Evolutionary conservation across 2,797 vertebrate species (phyloP), one percentile per base, ranked within the genome.

Genomic region (Pseudochaenichthys georgianus): DNA sequence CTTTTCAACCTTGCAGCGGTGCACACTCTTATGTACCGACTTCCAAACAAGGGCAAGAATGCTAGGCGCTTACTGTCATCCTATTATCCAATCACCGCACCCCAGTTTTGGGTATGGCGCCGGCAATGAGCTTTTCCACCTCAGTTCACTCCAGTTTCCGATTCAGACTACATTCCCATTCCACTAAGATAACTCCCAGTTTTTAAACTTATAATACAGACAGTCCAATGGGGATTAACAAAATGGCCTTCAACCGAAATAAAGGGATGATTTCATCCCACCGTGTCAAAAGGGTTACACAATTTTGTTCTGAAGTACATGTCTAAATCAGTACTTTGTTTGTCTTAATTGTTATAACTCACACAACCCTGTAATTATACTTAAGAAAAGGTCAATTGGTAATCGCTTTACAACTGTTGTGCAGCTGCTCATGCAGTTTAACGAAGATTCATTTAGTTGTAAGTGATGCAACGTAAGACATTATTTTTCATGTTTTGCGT

Each of bases 11-110:
- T 83, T 13, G 38, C 43, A 72, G 65, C 34, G 80, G 84, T 66
- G 59, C 71, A 65, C 68, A 46, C 70, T 84, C 85, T 48, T 69
- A 72, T 70, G 41, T 66, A 81, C 64, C 31, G 0, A 52, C 66
- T 67, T 80, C 89, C 92, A 88, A 91, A 93, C 82, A 91, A 88
- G 90, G 92, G 77, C 83, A 91, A 84, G 77, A 90, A 88, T 83
- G 76, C 74, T 11, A 3, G 61, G 62, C 15, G 63, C 78, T 70
- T 64, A 43, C 64, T 65, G 41, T 74, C 70, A 87, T 86, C 81
- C 75, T 64, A 60, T 87, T 80, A 88, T 88, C 87, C 79, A 68
- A 85, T 87, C 63, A 80, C 73, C 69, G 64, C 83, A 62, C 43
- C 85, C 87, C 86, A 85, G 91, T 87, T 92, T 88, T 83, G 92